Percentiles rank a stretch among this genome's conserved stretches.
Conservation (phyloP, 2,888 invertebrate species). For the Meta bourneti region DNA sequence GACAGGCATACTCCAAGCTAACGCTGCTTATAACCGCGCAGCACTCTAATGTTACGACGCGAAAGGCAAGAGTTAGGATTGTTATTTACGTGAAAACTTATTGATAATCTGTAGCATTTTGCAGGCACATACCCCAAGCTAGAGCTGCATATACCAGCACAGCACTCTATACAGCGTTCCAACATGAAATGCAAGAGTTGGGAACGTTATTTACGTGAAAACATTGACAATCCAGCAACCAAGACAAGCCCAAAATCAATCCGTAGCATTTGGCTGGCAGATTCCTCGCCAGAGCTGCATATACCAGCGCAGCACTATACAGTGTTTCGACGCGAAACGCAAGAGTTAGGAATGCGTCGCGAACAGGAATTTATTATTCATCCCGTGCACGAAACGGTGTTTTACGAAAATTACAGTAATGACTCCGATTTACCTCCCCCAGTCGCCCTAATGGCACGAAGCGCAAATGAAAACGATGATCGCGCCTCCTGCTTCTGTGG, state of each 20-base stretch:
- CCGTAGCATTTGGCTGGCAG: not conserved
- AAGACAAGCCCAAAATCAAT: not conserved
- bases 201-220: not conserved
- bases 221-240: not conserved
- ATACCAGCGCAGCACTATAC: not conserved
- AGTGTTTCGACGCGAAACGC: not conserved
- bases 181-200: not conserved
- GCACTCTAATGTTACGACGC: too few relatives aligned
- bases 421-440: constrained; percentile 56
- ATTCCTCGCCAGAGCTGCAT: not conserved
- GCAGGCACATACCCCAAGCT: too few relatives aligned
- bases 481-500: constrained; percentile 4
- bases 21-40: too few relatives aligned
- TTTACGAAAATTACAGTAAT: constrained; percentile 57
- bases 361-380: constrained; percentile 61
- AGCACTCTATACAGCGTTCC: not conserved
- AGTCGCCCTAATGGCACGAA: constrained; percentile 38
- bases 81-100: too few relatives aligned
- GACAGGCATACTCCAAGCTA: too few relatives aligned
- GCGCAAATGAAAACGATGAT: constrained; percentile 53
- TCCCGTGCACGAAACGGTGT: constrained; percentile 29
- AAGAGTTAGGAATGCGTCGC: constrained; percentile 9
- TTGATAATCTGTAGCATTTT: too few relatives aligned
- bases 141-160: too few relatives aligned
- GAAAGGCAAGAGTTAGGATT: too few relatives aligned